These are phyloP conservation scores for Antitype chi DNA, from an alignment of 2,888 invertebrate species.

Conservation along the genomic window DNA sequence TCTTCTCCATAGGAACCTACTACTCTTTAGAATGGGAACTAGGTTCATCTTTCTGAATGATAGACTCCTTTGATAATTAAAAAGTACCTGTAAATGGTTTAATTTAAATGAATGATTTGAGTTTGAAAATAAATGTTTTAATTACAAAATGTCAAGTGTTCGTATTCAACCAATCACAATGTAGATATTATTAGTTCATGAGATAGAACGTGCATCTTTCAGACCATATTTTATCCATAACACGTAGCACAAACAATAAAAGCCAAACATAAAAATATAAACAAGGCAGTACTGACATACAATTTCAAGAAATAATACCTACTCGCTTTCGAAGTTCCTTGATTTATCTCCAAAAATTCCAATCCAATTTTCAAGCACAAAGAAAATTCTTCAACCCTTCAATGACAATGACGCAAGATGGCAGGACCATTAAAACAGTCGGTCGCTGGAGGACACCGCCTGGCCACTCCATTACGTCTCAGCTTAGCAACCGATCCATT, in stretches of 20 bases:
- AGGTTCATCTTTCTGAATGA: too few relatives aligned
- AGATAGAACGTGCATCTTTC: too few relatives aligned
- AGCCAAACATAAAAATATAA: neutral
- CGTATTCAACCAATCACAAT: neutral
- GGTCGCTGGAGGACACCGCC: constrained; percentile 24
- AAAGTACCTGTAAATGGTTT: too few relatives aligned
- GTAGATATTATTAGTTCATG: neutral
- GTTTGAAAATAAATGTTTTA: neutral
- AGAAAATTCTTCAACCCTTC: constrained; percentile 18
- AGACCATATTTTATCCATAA: neutral
- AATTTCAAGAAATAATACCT: neutral
- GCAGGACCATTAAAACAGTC: constrained; percentile 8
- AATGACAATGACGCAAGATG: constrained; percentile 35
- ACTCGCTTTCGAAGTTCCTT: neutral
- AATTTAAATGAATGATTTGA: too few relatives aligned
- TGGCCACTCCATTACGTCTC: constrained; percentile 40
- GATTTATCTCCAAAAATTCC: constrained; percentile 28
- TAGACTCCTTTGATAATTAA: too few relatives aligned
- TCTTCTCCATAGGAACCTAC: too few relatives aligned
- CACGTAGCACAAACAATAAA: neutral
- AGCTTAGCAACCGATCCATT: constrained; percentile 48
- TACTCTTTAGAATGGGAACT: too few relatives aligned
- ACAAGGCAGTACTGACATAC: neutral
- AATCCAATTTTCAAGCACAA: constrained; percentile 36
- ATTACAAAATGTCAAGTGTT: neutral